Conservation (phyloP, 1,140 invertebrate species). For the Schmidtea mediterranea region DNA sequence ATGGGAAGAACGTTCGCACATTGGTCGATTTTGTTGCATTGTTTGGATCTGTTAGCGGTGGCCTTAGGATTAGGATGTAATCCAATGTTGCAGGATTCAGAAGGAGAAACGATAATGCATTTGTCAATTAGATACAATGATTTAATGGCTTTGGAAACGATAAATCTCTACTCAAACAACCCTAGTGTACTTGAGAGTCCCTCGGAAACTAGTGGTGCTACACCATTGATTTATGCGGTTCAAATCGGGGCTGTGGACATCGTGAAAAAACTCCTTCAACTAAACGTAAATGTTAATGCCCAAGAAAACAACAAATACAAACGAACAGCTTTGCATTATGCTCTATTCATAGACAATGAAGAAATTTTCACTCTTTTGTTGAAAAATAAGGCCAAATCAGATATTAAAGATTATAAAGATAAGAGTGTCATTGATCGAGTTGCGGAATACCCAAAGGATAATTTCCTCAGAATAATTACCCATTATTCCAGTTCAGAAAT, state of each 20-base stretch:
- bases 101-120: neutral
- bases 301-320: neutral
- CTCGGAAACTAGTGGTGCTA: neutral
- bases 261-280: conserved; percentile 3
- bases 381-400: conserved; percentile 5
- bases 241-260: conserved; percentile 1
- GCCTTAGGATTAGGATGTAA: neutral
- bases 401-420: conserved; percentile 7
- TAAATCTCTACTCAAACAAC: neutral
- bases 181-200: neutral
- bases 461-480: conserved; percentile 2
- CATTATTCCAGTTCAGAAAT: neutral
- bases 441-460: conserved; percentile 6
- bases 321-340: conserved; percentile 7
- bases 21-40: neutral
- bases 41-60: neutral
- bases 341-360: neutral
- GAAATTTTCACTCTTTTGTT: conserved; percentile 8
- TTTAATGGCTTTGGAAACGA: neutral
- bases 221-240: neutral
- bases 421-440: conserved; percentile 7
- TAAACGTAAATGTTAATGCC: neutral
- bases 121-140: neutral
- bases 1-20: neutral
- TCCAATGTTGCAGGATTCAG: neutral